Percentiles rank a stretch among this genome's conserved stretches.
These are phyloP conservation scores for Hirtodrosophila trivittata DNA, from an alignment of 2,888 invertebrate genomes.

Conservation along the genomic window DNA sequence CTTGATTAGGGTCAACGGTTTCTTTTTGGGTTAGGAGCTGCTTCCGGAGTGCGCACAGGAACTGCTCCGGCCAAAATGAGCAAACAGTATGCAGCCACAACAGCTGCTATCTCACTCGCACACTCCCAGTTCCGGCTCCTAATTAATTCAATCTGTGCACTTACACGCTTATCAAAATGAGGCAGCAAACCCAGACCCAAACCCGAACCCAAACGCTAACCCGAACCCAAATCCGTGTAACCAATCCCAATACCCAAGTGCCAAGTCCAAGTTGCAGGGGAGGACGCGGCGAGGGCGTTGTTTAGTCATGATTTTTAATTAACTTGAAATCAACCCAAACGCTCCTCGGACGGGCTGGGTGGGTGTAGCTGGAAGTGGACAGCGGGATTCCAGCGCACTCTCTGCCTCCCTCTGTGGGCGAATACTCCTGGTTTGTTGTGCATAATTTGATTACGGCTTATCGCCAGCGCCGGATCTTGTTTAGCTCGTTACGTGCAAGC, in stretches of 20 bases:
- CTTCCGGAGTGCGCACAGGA: too few species aligned
- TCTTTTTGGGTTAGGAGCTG: constrained; percentile 12
- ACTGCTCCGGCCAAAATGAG: constrained; percentile 15
- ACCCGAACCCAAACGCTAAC: constrained; percentile 5
- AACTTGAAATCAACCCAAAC: constrained; percentile 78
- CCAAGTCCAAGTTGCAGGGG: constrained; percentile 2
- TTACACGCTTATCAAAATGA: constrained; percentile 75
- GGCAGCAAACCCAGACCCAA: constrained; percentile 35
- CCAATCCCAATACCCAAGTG: constrained; percentile 35
- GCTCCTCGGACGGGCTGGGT: constrained; percentile 3
- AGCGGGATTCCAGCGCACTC: constrained; percentile 8
- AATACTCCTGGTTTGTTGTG: constrained; percentile 53
- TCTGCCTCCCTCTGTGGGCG: constrained; percentile 4
- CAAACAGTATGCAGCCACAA: constrained; percentile 43
- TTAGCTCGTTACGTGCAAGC: constrained; percentile 78
- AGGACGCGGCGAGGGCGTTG: constrained; percentile 30
- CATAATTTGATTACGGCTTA: constrained; percentile 81
- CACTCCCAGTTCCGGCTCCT: constrained; percentile 27
- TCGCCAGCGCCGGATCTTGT: constrained; percentile 71
- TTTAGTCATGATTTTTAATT: constrained; percentile 80
- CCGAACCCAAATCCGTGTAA: constrained; percentile 14
- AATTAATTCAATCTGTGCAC: constrained; percentile 80
- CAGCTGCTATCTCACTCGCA: constrained; percentile 40
- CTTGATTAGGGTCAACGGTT: constrained; percentile 69
- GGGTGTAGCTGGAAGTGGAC: constrained; percentile 17